These are phyloP conservation scores for Recurvirostra avosetta DNA, from an alignment of 2,113 vertebrate species.

Conservation along the genomic window DNA sequence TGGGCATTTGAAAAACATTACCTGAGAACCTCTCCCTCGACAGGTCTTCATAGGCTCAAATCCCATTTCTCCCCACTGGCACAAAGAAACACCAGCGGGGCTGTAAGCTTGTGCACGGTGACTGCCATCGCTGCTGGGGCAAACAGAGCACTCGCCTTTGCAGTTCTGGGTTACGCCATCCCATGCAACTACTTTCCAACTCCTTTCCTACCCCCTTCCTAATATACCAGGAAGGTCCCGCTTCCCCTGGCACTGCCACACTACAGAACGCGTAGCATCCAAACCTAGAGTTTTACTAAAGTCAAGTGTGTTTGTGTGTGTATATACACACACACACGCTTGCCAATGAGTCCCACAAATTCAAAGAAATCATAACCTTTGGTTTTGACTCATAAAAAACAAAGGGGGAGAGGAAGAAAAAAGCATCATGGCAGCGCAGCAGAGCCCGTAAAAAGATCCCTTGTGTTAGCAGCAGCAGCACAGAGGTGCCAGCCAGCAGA, in stretches of 20 bases:
- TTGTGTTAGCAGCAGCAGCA: neutral
- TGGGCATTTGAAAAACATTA: neutral
- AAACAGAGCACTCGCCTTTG: neutral
- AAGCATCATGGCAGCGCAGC: neutral
- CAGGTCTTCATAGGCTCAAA: rapidly evolving
- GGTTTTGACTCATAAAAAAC: neutral
- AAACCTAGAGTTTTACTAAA: neutral
- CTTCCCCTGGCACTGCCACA: neutral
- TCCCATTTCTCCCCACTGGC: neutral
- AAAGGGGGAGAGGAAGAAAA: neutral
- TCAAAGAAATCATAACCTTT: neutral
- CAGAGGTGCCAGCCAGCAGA: slow-evolving; percentile 6
- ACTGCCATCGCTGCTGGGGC: neutral
- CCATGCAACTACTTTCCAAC: neutral
- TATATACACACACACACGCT: too few species aligned
- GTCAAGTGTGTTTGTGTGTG: too few species aligned
- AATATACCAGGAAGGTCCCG: neutral
- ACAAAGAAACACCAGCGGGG: neutral
- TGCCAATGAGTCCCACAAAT: neutral
- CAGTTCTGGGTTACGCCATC: neutral
- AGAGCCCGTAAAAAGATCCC: neutral
- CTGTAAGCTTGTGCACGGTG: neutral
- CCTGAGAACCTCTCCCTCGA: neutral
- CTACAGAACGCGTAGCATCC: neutral
- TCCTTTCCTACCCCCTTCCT: neutral